Conservation (phyloP, 2,113 vertebrate genomes). For the Cyphomyrus plagiostoma region DNA sequence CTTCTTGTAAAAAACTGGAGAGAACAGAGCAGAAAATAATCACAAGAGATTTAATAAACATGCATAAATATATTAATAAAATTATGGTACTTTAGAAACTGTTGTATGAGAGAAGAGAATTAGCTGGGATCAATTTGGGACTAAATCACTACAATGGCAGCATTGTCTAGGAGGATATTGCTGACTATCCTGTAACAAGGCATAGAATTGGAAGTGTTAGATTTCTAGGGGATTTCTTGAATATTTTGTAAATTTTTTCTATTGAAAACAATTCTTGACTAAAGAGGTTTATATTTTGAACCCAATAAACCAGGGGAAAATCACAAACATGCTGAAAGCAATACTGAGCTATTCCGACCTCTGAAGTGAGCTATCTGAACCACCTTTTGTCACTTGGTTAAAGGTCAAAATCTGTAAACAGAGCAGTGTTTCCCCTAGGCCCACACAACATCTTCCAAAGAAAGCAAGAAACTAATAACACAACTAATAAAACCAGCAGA, state of each 20-base stretch:
- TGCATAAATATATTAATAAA: not conserved
- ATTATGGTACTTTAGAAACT: not conserved
- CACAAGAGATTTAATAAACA: not conserved
- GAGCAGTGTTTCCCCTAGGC: no score
- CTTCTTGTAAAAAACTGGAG: no score
- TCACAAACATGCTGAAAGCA: no score
- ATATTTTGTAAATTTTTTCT: not conserved
- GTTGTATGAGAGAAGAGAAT: not conserved
- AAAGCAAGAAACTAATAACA: no score
- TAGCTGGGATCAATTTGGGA: not conserved
- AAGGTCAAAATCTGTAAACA: not conserved
- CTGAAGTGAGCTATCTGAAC: not conserved
- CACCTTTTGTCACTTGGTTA: not conserved
- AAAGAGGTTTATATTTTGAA: no score
- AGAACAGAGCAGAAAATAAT: not conserved
- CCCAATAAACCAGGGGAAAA: not conserved
- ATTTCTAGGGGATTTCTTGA: not conserved
- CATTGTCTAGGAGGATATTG: not conserved
- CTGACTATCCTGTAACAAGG: not conserved
- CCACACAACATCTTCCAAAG: no score
- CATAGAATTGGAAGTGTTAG: not conserved
- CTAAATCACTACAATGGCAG: not conserved
- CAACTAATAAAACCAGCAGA: no score
- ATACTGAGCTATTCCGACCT: no score
- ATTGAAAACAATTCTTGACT: not conserved